A percentile compares a stretch with the other conserved stretches of the same genome.
Evolutionary conservation across 2,888 invertebrate genomes (phyloP).

Genomic region (Smittia aterrima): DNA sequence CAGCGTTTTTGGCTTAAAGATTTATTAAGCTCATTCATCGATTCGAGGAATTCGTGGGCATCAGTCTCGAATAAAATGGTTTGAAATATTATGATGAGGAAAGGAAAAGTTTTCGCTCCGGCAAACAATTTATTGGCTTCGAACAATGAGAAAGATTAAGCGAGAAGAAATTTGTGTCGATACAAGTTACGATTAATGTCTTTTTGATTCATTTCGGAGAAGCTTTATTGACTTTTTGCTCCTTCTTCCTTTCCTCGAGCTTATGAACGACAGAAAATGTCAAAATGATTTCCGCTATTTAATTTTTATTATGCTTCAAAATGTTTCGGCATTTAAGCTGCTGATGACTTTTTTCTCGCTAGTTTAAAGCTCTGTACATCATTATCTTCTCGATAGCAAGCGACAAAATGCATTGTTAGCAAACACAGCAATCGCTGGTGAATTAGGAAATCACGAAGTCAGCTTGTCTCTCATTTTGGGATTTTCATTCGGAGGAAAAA

Average conservation of each 20-base stretch:
- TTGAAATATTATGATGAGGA: too few species aligned
- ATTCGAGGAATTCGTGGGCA: too few species aligned
- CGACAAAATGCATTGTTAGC: not conserved
- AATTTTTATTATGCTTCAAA: conserved; percentile 24
- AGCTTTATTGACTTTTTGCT: not conserved
- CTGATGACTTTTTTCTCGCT: not conserved
- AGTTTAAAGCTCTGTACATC: not conserved
- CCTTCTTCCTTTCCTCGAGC: not conserved
- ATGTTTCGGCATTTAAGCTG: not conserved
- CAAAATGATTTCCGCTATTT: conserved; percentile 21
- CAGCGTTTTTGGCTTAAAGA: not conserved
- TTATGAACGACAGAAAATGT: not conserved
- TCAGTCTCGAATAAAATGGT: too few species aligned
- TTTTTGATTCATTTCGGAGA: not conserved
- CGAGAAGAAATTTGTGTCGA: conserved; percentile 15
- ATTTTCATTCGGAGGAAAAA: too few species aligned
- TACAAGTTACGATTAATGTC: conserved; percentile 13
- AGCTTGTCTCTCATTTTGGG: too few species aligned
- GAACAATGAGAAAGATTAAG: conserved; percentile 13
- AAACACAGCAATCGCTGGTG: not conserved
- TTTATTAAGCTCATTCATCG: too few species aligned
- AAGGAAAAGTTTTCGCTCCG: too few species aligned
- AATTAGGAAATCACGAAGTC: not conserved
- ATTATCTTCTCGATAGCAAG: too few species aligned
- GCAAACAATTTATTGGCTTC: too few species aligned